These are phyloP conservation scores for Pyrgilauda ruficollis DNA, from an alignment of 2,113 vertebrate species.

Conservation along the genomic window DNA sequence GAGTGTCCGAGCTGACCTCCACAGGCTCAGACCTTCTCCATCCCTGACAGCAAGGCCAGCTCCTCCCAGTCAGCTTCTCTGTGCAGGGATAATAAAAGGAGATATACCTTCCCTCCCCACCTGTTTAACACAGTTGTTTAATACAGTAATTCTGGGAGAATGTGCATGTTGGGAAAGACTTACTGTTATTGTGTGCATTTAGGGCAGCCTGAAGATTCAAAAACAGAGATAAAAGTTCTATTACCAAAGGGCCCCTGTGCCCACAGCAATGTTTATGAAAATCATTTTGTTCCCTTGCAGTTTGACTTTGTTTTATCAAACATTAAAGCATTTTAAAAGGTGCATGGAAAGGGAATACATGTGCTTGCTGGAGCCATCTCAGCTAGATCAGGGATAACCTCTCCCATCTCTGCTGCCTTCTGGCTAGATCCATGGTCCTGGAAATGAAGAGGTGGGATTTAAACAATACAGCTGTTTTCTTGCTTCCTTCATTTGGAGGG, in stretches of 20 bases:
- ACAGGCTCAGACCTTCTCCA: neutral
- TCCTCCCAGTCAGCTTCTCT: neutral
- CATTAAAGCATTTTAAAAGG: slow-evolving; percentile 18
- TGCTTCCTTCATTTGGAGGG: neutral
- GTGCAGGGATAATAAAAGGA: slow-evolving; percentile 21
- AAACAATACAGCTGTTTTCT: neutral
- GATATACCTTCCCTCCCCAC: neutral
- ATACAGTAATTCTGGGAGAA: slow-evolving; percentile 68
- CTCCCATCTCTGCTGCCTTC: neutral
- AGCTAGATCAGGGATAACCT: neutral
- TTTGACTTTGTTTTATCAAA: slow-evolving; percentile 54
- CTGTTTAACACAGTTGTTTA: slow-evolving; percentile 64
- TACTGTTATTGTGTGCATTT: slow-evolving; percentile 52
- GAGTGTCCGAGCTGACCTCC: neutral
- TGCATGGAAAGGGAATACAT: neutral
- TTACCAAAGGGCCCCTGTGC: slow-evolving; percentile 62
- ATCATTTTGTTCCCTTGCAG: slow-evolving; percentile 56
- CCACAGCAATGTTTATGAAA: slow-evolving; percentile 67
- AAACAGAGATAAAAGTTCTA: slow-evolving; percentile 74
- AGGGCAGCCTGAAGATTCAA: slow-evolving; percentile 67
- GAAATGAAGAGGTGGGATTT: neutral
- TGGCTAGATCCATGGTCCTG: neutral
- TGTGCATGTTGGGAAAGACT: slow-evolving; percentile 58
- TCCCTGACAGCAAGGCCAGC: neutral
- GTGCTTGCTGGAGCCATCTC: neutral